Conservation (phyloP, 2,888 invertebrate genomes). For the Omphaloscelis lunosa region DNA sequence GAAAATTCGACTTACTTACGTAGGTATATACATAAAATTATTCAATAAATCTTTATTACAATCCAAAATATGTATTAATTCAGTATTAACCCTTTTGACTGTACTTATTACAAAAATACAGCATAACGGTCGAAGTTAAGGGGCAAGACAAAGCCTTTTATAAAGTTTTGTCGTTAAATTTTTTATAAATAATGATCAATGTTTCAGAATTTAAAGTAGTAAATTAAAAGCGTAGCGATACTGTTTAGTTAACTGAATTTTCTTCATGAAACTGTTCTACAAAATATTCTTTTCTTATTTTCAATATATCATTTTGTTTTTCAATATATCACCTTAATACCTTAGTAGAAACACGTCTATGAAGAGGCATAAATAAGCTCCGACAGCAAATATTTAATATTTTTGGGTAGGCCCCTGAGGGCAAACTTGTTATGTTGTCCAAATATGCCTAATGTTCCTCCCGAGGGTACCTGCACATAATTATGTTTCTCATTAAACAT, state of each 20-base stretch:
- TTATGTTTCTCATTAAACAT: slow-evolving; percentile 50
- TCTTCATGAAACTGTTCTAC: neutral
- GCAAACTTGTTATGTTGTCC: slow-evolving; percentile 9
- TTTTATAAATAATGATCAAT: slow-evolving; percentile 21
- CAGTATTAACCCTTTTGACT: neutral
- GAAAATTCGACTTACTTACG: neutral
- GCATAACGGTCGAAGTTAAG: neutral
- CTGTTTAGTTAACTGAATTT: neutral
- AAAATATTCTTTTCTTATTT: neutral
- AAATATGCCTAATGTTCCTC: slow-evolving; percentile 38
- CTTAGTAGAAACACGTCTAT: neutral
- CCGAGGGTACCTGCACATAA: slow-evolving; percentile 29
- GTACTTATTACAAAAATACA: neutral
- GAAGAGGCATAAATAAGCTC: neutral
- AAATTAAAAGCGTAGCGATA: slow-evolving; percentile 6
- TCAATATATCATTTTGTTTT: no score
- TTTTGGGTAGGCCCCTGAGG: slow-evolving; percentile 8
- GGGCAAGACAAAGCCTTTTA: neutral
- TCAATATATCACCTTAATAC: neutral
- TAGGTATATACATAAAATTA: neutral
- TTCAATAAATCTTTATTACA: no score
- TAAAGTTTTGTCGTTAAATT: slow-evolving; percentile 27
- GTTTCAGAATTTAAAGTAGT: slow-evolving; percentile 22
- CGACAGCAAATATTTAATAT: slow-evolving; percentile 20
- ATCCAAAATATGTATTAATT: neutral